Conservation (phyloP, 2,113 vertebrate species). For the Clarias magur region DNA sequence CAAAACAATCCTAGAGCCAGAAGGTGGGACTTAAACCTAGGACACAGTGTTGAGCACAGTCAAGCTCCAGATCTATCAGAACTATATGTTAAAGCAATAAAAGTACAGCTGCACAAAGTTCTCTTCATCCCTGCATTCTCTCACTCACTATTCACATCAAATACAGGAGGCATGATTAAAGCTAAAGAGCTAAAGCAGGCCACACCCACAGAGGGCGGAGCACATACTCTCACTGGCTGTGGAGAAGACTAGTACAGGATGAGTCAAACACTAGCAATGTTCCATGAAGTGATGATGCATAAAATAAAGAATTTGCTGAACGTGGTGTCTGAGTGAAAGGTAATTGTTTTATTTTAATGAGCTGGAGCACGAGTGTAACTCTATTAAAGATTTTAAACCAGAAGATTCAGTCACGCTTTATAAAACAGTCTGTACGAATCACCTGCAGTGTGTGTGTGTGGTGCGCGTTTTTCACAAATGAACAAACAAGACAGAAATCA, state of each 20-base stretch:
- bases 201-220: not conserved
- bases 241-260: not conserved
- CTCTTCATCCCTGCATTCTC: too few relatives aligned
- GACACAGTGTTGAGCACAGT: too few relatives aligned
- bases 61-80: too few relatives aligned
- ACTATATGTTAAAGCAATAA: too few relatives aligned
- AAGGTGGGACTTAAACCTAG: too few relatives aligned
- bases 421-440: not conserved
- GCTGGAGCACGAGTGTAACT: not conserved
- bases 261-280: not conserved
- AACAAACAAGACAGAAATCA: not conserved
- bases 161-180: not conserved
- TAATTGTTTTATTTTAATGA: not conserved
- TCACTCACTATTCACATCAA: not conserved
- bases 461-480: not conserved
- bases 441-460: not conserved
- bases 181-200: not conserved
- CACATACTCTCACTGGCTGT: not conserved
- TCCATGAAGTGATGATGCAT: not conserved
- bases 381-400: not conserved
- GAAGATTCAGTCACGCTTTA: not conserved
- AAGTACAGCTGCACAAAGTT: too few relatives aligned
- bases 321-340: too few relatives aligned
- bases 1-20: too few relatives aligned
- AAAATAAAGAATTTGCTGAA: not conserved